Conservation (phyloP, 2,888 invertebrate species). For the Gymnoscelis rufifasciata region DNA sequence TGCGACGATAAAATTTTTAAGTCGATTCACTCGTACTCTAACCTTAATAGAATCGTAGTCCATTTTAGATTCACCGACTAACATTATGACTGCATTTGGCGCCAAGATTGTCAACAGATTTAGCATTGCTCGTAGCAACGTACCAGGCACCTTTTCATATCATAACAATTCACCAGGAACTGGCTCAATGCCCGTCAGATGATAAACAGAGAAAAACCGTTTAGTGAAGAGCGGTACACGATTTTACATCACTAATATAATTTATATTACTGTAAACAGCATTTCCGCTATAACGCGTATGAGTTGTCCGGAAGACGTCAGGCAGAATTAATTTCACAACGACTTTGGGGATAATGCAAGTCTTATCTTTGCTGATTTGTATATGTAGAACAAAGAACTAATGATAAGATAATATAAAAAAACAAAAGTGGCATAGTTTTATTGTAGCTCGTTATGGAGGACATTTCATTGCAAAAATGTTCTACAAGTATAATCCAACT, state of each 20-base stretch:
- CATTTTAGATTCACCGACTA: too few species aligned
- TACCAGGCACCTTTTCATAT: background rate
- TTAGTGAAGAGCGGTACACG: constrained; percentile 12
- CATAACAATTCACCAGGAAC: constrained; percentile 9
- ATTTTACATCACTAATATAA: constrained; percentile 9
- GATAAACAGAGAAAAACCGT: constrained; percentile 10
- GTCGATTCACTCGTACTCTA: too few species aligned
- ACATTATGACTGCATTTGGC: too few species aligned
- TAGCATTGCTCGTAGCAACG: background rate
- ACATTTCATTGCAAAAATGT: too few species aligned
- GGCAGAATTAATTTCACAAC: background rate
- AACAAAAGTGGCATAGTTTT: too few species aligned
- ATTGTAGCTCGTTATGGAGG: too few species aligned
- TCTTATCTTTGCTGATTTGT: background rate
- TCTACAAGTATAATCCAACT: too few species aligned
- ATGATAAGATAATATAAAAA: too few species aligned
- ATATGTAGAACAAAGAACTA: too few species aligned
- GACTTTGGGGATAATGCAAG: background rate
- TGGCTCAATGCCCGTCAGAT: constrained; percentile 11
- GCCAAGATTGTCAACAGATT: too few species aligned
- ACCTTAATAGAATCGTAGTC: too few species aligned
- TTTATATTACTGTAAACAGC: constrained; percentile 5
- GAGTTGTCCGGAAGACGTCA: constrained; percentile 10
- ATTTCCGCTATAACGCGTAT: constrained; percentile 14
- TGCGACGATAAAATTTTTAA: too few species aligned